Evolutionary conservation across 1,140 invertebrate genomes (phyloP).

Genomic region (Dreissena polymorpha): DNA sequence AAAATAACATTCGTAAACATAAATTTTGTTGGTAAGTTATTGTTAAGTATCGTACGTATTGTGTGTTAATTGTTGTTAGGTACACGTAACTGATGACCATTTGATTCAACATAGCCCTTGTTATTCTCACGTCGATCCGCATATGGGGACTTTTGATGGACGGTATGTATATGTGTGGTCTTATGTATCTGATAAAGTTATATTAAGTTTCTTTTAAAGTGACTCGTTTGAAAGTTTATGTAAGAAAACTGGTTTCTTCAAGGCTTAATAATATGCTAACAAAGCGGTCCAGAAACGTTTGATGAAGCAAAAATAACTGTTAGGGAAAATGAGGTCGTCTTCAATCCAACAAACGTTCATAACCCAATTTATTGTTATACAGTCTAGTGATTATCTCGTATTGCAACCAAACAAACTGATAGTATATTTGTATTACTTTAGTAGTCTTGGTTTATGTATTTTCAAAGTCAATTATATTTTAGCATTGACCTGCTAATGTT

Average conservation of each 20-base stretch:
- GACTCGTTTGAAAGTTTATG: too few species aligned
- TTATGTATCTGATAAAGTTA: background rate
- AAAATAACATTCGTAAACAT: background rate
- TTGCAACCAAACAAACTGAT: too few species aligned
- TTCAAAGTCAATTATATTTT: background rate
- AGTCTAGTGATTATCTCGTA: too few species aligned
- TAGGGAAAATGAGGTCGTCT: too few species aligned
- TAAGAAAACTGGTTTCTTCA: too few species aligned
- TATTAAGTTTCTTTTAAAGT: background rate
- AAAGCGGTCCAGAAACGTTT: too few species aligned
- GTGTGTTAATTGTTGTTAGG: background rate
- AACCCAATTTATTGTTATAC: too few species aligned
- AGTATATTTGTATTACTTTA: too few species aligned
- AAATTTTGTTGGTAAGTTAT: background rate
- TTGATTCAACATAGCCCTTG: background rate
- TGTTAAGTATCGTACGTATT: background rate
- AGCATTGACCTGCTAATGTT: background rate
- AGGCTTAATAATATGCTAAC: too few species aligned
- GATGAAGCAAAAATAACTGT: too few species aligned
- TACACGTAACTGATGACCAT: constrained; percentile 16
- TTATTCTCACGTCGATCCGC: constrained; percentile 30
- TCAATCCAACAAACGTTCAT: too few species aligned
- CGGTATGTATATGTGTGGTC: background rate
- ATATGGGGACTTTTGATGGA: constrained; percentile 25
- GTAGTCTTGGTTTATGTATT: too few species aligned